Percentiles rank a stretch among this genome's conserved stretches.
Conservation (phyloP, 2,797 vertebrate genomes). For the Typhlichthys subterraneus region DNA sequence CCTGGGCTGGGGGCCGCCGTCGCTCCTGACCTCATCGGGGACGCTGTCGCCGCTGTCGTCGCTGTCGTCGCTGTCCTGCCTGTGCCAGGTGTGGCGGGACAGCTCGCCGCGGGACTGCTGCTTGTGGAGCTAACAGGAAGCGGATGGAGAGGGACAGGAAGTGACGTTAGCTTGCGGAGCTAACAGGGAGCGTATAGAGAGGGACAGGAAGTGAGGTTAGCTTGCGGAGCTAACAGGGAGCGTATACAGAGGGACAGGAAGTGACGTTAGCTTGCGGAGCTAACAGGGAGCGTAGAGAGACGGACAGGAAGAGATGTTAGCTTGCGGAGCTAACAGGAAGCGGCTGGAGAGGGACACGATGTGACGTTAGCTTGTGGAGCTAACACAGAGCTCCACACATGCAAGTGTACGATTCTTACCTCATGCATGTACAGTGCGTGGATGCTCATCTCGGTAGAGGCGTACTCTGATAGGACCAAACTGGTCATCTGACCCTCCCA, state of each 20-base stretch:
- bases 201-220: conserved; percentile 31
- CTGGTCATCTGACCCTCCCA: conserved; percentile 97
- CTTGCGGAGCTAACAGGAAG: too few relatives aligned
- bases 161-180: conserved; percentile 79
- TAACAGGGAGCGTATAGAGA: conserved; percentile 4
- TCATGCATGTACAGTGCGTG: conserved; percentile 97
- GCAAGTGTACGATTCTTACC: conserved; percentile 68
- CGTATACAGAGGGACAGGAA: too few relatives aligned
- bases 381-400: conserved; percentile 4
- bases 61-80: conserved; percentile 94
- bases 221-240: conserved; percentile 78
- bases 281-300: conserved; percentile 1
- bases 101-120: conserved; percentile 90
- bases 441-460: conserved; percentile 98
- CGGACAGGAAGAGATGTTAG: too few relatives aligned
- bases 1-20: conserved; percentile 53
- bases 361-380: too few relatives aligned
- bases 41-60: conserved; percentile 93
- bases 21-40: conserved; percentile 81
- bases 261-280: conserved; percentile 79
- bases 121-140: conserved; percentile 78
- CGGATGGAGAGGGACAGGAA: not conserved
- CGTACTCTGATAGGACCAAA: conserved; percentile 93
- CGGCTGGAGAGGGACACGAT: too few relatives aligned
- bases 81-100: conserved; percentile 93